phyloP scores from a whole-genome alignment of 1,140 invertebrate genomes.

The Coptotermes formosanus region DNA sequence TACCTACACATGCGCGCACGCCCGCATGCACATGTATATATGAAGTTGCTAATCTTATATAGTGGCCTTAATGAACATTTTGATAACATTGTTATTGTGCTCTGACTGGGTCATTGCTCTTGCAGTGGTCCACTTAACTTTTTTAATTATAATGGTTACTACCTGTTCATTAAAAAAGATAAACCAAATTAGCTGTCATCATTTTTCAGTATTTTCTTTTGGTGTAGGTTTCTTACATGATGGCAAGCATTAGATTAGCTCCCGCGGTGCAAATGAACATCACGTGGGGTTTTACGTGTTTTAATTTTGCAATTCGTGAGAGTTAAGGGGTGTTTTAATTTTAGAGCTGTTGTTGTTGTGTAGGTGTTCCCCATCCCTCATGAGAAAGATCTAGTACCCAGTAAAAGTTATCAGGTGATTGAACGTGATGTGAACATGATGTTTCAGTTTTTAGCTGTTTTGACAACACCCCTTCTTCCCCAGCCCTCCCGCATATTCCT shows the following conservation, averaged over 20 bases:
- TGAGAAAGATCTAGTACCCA: neutral
- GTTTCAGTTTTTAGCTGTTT: neutral
- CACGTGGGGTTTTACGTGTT: conserved; percentile 1
- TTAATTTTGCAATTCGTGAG: conserved; percentile 8
- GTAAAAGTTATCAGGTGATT: neutral
- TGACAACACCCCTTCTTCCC: neutral
- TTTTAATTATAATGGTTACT: conserved; percentile 17
- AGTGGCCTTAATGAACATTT: conserved; percentile 34
- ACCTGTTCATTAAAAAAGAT: conserved; percentile 20
- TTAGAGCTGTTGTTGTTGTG: neutral
- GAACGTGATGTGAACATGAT: neutral
- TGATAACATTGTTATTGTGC: conserved; percentile 30
- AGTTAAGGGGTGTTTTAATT: conserved; percentile 8
- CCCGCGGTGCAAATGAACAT: conserved; percentile 30
- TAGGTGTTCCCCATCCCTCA: neutral
- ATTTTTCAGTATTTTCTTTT: conserved; percentile 27
- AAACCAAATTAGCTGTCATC: neutral
- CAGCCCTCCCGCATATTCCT: neutral
- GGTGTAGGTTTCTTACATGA: conserved; percentile 22
- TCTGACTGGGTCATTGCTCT: neutral
- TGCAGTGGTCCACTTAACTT: neutral
- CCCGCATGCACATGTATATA: neutral
- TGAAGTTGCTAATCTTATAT: conserved; percentile 32
- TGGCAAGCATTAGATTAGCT: conserved; percentile 28
- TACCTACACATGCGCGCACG: neutral